These are phyloP conservation scores for Drosophila carrolli DNA, from an alignment of 1,140 invertebrate genomes.

Conservation along the genomic window DNA sequence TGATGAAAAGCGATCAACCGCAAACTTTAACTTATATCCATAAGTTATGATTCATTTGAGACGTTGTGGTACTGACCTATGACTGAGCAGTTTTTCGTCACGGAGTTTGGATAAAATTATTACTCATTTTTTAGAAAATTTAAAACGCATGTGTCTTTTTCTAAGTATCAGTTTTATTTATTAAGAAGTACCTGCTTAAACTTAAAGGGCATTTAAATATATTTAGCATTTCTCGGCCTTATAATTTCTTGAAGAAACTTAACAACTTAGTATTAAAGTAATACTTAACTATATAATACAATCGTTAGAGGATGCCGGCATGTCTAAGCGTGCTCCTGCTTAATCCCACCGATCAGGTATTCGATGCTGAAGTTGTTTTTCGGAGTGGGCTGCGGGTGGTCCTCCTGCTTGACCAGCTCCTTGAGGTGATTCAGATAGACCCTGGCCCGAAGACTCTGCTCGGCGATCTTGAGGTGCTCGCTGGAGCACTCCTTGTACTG, in stretches of 20 bases:
- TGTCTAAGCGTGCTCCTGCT: conserved; percentile 29
- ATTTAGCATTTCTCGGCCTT: background rate
- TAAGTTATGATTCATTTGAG: background rate
- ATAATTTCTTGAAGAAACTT: conserved; percentile 36
- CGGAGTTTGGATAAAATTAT: background rate
- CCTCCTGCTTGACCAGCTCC: conserved; percentile 40
- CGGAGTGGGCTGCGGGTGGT: background rate
- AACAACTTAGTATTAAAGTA: conserved; percentile 7
- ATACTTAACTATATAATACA: conserved; percentile 10
- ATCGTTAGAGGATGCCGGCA: background rate
- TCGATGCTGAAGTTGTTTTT: conserved; percentile 62
- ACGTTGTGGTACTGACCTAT: background rate
- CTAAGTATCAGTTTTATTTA: background rate
- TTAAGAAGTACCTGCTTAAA: conserved; percentile 2
- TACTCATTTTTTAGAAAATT: background rate
- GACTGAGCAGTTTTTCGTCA: background rate
- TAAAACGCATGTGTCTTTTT: background rate
- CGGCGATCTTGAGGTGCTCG: conserved; percentile 59
- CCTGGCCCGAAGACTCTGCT: conserved; percentile 58
- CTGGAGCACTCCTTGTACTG: conserved; percentile 69
- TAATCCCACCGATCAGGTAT: conserved; percentile 55
- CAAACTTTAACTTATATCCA: background rate
- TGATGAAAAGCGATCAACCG: background rate
- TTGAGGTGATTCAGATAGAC: conserved; percentile 67
- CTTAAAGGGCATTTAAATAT: background rate